phyloP scores from a whole-genome alignment of 2,113 vertebrate genomes.

The Axis porcinus region DNA sequence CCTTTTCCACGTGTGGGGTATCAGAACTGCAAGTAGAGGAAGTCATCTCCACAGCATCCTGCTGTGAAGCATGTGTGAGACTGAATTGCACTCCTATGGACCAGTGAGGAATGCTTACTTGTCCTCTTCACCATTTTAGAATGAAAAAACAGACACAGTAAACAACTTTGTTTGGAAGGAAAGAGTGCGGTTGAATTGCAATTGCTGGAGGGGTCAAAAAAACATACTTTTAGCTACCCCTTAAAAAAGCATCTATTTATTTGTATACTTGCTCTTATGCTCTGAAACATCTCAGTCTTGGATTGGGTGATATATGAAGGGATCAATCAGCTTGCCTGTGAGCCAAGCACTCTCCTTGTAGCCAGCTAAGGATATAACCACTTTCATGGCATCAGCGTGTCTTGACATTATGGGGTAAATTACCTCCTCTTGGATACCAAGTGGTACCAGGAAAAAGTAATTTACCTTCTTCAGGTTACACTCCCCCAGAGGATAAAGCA shows the following conservation, averaged over 20 bases:
- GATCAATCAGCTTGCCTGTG: neutral
- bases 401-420: slow-evolving; percentile 65
- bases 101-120: neutral
- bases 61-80: neutral
- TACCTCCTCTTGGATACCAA: slow-evolving; percentile 58
- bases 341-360: neutral
- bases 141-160: neutral
- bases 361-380: neutral
- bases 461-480: slow-evolving; percentile 64
- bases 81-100: neutral
- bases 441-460: slow-evolving; percentile 67
- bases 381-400: slow-evolving; percentile 43
- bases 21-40: neutral
- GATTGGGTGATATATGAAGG: slow-evolving; percentile 12
- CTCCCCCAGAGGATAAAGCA: slow-evolving; percentile 37
- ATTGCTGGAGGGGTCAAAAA: neutral
- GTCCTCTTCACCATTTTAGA: slow-evolving; percentile 1
- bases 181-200: neutral
- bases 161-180: slow-evolving; percentile 7
- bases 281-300: neutral
- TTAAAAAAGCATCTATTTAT: neutral
- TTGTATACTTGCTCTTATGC: neutral
- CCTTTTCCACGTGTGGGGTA: neutral
- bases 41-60: neutral
- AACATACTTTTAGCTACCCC: neutral